Percentiles rank a stretch among this genome's conserved stretches.
Conservation (phyloP, 2,888 invertebrate genomes). For the Dexiosoma caninum region DNA sequence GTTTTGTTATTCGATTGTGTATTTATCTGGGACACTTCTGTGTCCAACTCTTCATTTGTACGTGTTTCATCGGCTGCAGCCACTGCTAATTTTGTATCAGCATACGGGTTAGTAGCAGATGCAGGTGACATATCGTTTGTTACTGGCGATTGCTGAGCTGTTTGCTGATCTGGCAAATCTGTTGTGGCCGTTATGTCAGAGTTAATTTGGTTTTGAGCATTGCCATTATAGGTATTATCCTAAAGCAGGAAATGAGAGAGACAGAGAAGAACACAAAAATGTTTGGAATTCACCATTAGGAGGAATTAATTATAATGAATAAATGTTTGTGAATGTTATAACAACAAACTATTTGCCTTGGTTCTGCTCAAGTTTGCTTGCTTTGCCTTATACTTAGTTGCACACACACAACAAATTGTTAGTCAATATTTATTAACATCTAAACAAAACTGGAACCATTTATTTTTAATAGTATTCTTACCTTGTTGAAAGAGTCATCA, state of each 20-base stretch:
- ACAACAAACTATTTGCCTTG: constrained; percentile 17
- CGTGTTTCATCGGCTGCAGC: constrained; percentile 72
- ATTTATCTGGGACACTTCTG: constrained; percentile 78
- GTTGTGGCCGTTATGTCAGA: constrained; percentile 54
- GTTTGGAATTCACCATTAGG: constrained; percentile 60
- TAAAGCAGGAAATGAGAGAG: constrained; percentile 59
- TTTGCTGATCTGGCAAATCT: constrained; percentile 56
- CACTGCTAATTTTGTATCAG: constrained; percentile 45
- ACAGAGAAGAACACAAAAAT: constrained; percentile 57
- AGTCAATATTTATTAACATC: constrained; percentile 47
- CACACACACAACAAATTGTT: constrained; percentile 50
- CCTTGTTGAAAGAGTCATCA: constrained; percentile 62
- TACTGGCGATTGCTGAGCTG: constrained; percentile 56
- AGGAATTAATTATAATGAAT: constrained; percentile 40
- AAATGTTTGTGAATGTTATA: constrained; percentile 21
- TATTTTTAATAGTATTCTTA: constrained; percentile 34
- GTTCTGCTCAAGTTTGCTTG: constrained; percentile 44
- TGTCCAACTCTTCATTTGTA: constrained; percentile 77
- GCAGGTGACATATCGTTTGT: constrained; percentile 61
- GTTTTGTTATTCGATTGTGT: constrained; percentile 76
- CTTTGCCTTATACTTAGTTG: constrained; percentile 9
- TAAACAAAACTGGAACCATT: constrained; percentile 22
- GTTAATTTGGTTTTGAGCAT: constrained; percentile 64
- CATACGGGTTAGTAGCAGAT: constrained; percentile 57
- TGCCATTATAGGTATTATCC: constrained; percentile 70